Percentiles rank a stretch among this genome's conserved stretches.
Conservation (phyloP, 2,113 vertebrate genomes). For the Carettochelys insculpta region DNA sequence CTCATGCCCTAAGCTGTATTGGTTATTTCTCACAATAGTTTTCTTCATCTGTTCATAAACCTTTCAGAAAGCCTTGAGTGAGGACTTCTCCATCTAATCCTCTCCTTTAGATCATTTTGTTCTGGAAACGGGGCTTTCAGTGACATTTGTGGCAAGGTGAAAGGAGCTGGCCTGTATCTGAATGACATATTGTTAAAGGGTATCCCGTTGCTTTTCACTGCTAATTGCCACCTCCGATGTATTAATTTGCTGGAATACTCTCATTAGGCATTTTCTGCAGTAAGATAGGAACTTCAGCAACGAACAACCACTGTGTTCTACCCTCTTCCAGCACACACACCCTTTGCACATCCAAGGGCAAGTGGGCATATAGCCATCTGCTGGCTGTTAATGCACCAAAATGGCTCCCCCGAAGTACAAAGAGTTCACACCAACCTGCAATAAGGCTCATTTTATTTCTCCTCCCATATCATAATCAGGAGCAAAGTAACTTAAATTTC, state of each 20-base stretch:
- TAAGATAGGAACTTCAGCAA: neutral
- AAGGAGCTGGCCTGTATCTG: neutral
- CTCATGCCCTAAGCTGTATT: neutral
- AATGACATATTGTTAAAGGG: neutral
- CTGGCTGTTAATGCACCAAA: conserved; percentile 37
- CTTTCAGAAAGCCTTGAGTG: neutral
- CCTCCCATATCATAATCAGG: neutral
- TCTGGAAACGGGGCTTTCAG: neutral
- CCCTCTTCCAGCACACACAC: conserved; percentile 34
- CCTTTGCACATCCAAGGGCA: conserved; percentile 33
- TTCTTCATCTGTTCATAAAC: neutral
- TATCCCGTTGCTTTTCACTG: neutral
- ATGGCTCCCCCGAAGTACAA: conserved; percentile 20
- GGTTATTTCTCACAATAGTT: neutral
- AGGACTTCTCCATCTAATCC: neutral
- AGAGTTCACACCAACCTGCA: conserved; percentile 6
- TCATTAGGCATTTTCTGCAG: conserved; percentile 19
- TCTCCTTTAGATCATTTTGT: neutral
- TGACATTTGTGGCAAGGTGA: neutral
- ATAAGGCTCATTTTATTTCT: conserved; percentile 31
- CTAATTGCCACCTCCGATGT: neutral
- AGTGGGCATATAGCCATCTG: conserved; percentile 31
- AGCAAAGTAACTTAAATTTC: too few species aligned
- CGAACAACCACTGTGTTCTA: conserved; percentile 26
- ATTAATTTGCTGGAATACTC: conserved; percentile 15